Evolutionary conservation across 2,888 invertebrate species (phyloP).

Genomic region (Stomorhina lunata): DNA sequence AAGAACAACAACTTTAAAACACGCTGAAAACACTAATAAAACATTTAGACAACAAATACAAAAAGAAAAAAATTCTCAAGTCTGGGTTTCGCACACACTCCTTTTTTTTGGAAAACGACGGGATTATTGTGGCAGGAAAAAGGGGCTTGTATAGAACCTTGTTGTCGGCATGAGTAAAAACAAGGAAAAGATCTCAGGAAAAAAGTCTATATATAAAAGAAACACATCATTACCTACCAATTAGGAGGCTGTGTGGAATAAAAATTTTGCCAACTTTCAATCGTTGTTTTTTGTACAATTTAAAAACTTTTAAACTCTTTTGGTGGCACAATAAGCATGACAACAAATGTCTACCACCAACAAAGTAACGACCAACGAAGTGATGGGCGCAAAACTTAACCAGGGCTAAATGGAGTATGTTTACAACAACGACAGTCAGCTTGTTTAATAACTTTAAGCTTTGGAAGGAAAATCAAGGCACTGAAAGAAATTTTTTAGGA

Average conservation of each 20-base stretch:
- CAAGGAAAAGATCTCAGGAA: constrained; percentile 38
- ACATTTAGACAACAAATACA: constrained; percentile 66
- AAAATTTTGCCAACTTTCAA: constrained; percentile 58
- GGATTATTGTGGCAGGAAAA: background rate
- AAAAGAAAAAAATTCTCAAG: background rate
- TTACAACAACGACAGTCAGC: background rate
- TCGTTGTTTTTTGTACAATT: constrained; percentile 29
- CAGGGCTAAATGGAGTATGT: background rate
- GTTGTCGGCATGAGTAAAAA: constrained; percentile 43
- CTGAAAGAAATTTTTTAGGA: background rate
- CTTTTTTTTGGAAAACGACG: background rate
- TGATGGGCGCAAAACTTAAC: constrained; percentile 32
- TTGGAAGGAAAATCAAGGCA: constrained; percentile 1
- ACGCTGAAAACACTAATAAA: constrained; percentile 67
- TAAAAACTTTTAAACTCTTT: constrained; percentile 60
- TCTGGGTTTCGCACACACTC: constrained; percentile 32
- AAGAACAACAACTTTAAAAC: constrained; percentile 44
- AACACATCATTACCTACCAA: constrained; percentile 70
- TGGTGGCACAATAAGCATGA: constrained; percentile 67
- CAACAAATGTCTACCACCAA: constrained; percentile 65
- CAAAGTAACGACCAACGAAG: constrained; percentile 44
- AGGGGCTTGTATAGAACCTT: constrained; percentile 19
- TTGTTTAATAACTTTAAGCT: constrained; percentile 33
- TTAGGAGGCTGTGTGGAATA: constrained; percentile 65
- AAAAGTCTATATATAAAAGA: constrained; percentile 32